These are phyloP conservation scores for Vidua chalybeata DNA, from an alignment of 2,113 vertebrate species.

Conservation along the genomic window DNA sequence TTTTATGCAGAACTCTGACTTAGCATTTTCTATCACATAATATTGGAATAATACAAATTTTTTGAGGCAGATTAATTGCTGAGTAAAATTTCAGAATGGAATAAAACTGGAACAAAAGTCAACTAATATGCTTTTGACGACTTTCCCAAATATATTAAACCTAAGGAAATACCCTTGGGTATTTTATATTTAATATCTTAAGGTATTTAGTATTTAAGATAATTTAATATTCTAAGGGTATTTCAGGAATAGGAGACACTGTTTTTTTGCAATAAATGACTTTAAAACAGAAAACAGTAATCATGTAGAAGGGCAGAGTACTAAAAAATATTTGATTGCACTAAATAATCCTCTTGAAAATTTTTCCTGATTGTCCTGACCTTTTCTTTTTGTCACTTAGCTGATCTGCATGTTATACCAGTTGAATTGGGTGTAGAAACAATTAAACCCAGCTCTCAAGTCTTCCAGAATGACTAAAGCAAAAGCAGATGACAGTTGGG, in stretches of 20 bases:
- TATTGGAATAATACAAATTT: not conserved
- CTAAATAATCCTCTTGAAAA: not conserved
- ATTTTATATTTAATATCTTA: not conserved
- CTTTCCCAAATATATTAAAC: not conserved
- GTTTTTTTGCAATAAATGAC: not conserved
- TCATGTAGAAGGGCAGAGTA: not conserved
- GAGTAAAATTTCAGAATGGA: not conserved
- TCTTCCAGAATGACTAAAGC: not conserved
- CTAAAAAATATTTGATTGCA: conserved; percentile 1
- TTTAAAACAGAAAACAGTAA: not conserved
- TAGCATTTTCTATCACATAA: not conserved
- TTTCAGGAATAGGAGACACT: not conserved
- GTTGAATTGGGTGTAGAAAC: not conserved
- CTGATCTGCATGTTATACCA: not conserved
- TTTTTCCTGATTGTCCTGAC: not conserved
- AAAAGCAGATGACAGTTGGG: not conserved
- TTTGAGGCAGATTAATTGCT: not conserved
- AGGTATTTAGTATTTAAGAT: not conserved
- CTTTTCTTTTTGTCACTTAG: conserved; percentile 23
- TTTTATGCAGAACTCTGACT: not conserved
- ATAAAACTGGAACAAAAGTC: not conserved
- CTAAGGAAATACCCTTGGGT: not conserved
- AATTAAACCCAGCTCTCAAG: not conserved
- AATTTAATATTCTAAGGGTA: not conserved
- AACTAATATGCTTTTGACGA: not conserved